Conservation (phyloP, 2,113 vertebrate species). For the Gnathonemus longibarbis region DNA sequence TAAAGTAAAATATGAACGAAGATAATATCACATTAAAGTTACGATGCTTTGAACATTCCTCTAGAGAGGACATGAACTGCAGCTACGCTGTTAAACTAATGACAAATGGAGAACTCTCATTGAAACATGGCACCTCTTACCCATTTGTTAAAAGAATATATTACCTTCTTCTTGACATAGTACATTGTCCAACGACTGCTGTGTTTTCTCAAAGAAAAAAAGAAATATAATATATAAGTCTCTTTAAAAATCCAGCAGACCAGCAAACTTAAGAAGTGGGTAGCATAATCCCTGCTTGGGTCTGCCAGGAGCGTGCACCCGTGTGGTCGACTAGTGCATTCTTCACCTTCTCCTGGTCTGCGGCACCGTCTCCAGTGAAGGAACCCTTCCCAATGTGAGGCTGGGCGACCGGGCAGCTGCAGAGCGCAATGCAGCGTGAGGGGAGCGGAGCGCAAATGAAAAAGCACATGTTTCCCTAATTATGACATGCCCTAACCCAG, state of each 20-base stretch:
- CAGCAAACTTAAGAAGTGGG: not conserved
- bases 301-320: not conserved
- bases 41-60: not conserved
- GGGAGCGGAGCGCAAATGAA: slow-evolving; percentile 47
- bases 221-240: slow-evolving; percentile 23
- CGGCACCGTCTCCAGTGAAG: not conserved
- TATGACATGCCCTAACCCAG: slow-evolving; percentile 63
- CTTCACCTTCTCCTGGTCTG: slow-evolving; percentile 1
- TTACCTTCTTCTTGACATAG: slow-evolving; percentile 69
- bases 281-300: not conserved
- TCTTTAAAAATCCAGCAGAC: not conserved
- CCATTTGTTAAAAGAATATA: not conserved
- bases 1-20: not conserved
- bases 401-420: slow-evolving; percentile 33
- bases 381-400: not conserved
- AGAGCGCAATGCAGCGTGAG: slow-evolving; percentile 37
- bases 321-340: not conserved
- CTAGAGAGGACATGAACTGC: not conserved
- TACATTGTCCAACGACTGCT: slow-evolving; percentile 52
- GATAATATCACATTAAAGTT: not conserved
- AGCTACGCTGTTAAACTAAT: not conserved
- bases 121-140: not conserved
- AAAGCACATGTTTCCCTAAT: slow-evolving; percentile 63
- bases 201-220: slow-evolving; percentile 33
- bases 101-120: not conserved